A percentile compares a stretch with the other conserved stretches of the same genome.
These are phyloP conservation scores for Pristionchus japonicus DNA, from an alignment of 2,888 invertebrate genomes.

Conservation along the genomic window DNA sequence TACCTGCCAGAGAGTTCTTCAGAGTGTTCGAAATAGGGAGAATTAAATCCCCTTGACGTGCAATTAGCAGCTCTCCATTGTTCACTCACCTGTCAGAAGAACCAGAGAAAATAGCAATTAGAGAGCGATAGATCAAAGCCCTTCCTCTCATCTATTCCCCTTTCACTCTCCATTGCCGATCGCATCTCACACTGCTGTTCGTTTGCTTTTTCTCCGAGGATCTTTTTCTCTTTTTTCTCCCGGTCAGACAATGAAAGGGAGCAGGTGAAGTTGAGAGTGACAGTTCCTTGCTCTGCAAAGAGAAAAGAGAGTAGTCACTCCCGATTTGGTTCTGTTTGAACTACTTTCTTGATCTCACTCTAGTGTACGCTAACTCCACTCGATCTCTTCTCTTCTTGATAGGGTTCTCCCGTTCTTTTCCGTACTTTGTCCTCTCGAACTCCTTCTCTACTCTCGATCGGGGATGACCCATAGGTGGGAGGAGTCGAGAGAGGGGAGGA, in stretches of 20 bases:
- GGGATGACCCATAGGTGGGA: background rate
- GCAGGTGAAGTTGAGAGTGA: no score
- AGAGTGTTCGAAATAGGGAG: no score
- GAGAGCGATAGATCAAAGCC: no score
- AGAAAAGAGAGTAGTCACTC: background rate
- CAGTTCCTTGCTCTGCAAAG: no score
- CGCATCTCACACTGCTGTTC: background rate
- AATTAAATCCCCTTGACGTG: no score
- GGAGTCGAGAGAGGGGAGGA: background rate
- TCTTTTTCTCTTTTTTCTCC: no score
- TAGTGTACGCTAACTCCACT: background rate
- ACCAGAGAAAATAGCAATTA: no score
- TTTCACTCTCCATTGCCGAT: background rate
- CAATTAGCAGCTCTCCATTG: no score
- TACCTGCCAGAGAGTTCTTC: no score
- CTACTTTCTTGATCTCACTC: no score
- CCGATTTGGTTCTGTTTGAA: slow-evolving; percentile 18
- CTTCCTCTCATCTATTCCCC: background rate
- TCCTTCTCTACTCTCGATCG: background rate
- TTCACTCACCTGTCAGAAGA: no score
- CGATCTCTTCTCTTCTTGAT: background rate
- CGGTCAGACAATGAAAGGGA: no score
- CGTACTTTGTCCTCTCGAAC: background rate
- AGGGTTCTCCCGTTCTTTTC: background rate
- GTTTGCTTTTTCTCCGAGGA: background rate